Percentiles rank a stretch among this genome's conserved stretches.
Evolutionary conservation across 2,888 invertebrate genomes (phyloP).

Genomic region (Phaonia tiefii): DNA sequence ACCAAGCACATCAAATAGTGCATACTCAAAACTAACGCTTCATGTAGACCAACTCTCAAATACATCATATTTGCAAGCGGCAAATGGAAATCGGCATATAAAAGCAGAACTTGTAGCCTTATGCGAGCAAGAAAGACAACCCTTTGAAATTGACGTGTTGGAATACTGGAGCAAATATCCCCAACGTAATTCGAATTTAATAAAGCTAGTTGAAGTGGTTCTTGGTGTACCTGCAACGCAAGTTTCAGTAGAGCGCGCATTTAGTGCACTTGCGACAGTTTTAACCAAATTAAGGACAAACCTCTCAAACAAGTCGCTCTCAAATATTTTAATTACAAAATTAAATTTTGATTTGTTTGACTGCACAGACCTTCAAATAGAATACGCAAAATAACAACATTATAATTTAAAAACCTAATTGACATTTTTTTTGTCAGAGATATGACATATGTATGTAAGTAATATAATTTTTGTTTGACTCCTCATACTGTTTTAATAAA

Average conservation of each 20-base stretch:
- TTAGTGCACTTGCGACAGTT: constrained; percentile 53
- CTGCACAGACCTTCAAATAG: constrained; percentile 1
- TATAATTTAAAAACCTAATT: background rate
- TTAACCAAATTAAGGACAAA: constrained; percentile 40
- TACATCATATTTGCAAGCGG: constrained; percentile 2
- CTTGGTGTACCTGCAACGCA: constrained; percentile 43
- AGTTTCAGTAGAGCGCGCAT: no score
- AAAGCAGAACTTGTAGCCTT: constrained; percentile 7
- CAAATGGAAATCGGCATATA: constrained; percentile 9
- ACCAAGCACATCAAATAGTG: constrained; percentile 24
- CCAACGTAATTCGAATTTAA: constrained; percentile 25
- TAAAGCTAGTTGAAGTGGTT: constrained; percentile 38
- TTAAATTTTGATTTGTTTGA: constrained; percentile 46
- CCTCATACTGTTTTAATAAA: background rate
- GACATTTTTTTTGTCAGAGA: background rate
- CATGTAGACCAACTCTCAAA: constrained; percentile 3
- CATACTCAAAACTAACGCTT: constrained; percentile 8
- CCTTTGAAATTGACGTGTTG: constrained; percentile 43
- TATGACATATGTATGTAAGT: background rate
- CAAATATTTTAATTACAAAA: no score
- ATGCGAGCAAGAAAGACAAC: constrained; percentile 41
- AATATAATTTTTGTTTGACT: background rate
- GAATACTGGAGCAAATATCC: constrained; percentile 51
- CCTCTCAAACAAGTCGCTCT: constrained; percentile 49
- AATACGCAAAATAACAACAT: background rate